Evolutionary conservation across 1,140 invertebrate genomes (phyloP), one percentile per base, ranked within the genome.

Genomic region (Drosophila rhopaloa): DNA sequence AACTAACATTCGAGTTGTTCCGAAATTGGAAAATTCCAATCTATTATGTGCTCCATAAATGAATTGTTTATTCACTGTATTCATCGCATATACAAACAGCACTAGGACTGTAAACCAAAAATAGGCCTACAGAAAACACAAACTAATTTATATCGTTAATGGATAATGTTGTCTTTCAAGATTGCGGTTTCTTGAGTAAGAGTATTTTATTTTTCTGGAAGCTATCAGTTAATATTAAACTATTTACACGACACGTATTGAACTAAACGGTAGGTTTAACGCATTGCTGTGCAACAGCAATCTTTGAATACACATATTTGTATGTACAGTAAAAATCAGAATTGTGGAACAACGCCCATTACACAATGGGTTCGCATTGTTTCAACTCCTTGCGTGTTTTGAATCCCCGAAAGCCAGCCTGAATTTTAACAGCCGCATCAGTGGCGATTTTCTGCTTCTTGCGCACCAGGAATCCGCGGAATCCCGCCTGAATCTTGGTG

Each of bases 401-500:
- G 75, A 94, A 95, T 8, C 94, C 95, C 11, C 94, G 93, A 70
- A 94, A 95, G 13, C 94, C 93, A 2, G 94, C 94, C 85, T 95
- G 95, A 53, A 95, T 95, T 79, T 94, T 94, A 2, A 93, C 93
- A 0, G 94, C 94, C 1, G 94, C 95, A 29, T 93, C 92, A 14
- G 93, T 92, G 13, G 93, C 94, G 6, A 92, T 88, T 76, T 94
- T 93, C 50, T 94, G 92, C 55, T 94, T 93, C 80, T 95, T 95
- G 16, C 96, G 91, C 6, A 95, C 95, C n/a, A 96, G 92, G 83
- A 94, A 96, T n/a, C 96, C 96, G 1, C 96, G 93, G 14, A 96
- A 93, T 4, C 95, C 94, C 0, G 96, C 96, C 89, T 97, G 96
- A 67, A 97, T 97, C 92, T 96, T 96, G 1, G 95, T 95, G 0